Percentiles rank a stretch among this genome's conserved stretches.
phyloP scores from a whole-genome alignment of 2,888 invertebrate genomes.

The Megamerina dolium region DNA sequence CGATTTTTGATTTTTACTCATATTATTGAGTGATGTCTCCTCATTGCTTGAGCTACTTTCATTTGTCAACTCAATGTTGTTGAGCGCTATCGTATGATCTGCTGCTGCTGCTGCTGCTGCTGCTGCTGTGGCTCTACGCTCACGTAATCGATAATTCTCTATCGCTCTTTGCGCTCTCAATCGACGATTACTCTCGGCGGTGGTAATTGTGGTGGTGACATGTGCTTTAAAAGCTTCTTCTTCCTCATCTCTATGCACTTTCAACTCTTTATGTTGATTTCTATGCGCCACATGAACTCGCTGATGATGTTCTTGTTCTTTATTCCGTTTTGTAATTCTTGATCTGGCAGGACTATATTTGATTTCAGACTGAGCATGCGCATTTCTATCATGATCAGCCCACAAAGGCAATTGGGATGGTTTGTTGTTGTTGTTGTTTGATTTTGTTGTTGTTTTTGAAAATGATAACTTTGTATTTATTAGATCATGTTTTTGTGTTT shows the following conservation, averaged over 20 bases:
- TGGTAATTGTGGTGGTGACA: neutral
- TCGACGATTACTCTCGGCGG: neutral
- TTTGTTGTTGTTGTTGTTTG: conserved; percentile 13
- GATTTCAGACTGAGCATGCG: conserved; percentile 17
- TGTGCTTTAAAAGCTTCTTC: too few species aligned
- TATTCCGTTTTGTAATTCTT: conserved; percentile 8
- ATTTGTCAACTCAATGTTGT: too few species aligned
- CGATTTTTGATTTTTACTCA: neutral
- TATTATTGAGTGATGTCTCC: neutral
- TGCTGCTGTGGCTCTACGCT: too few species aligned
- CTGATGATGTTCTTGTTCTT: conserved; percentile 18
- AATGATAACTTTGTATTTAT: too few species aligned
- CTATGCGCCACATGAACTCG: conserved; percentile 25
- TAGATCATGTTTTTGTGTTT: too few species aligned
- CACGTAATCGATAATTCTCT: too few species aligned
- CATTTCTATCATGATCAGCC: too few species aligned
- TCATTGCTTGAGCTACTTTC: too few species aligned
- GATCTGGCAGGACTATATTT: conserved; percentile 24
- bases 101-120: neutral
- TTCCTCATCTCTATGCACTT: conserved; percentile 21
- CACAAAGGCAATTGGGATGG: conserved; percentile 27
- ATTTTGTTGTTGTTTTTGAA: conserved; percentile 8
- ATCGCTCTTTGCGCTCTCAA: too few species aligned
- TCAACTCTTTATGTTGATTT: conserved; percentile 25
- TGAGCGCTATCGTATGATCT: too few species aligned